phyloP scores from a whole-genome alignment of 2,888 invertebrate genomes.

The Eupithecia subfuscata region DNA sequence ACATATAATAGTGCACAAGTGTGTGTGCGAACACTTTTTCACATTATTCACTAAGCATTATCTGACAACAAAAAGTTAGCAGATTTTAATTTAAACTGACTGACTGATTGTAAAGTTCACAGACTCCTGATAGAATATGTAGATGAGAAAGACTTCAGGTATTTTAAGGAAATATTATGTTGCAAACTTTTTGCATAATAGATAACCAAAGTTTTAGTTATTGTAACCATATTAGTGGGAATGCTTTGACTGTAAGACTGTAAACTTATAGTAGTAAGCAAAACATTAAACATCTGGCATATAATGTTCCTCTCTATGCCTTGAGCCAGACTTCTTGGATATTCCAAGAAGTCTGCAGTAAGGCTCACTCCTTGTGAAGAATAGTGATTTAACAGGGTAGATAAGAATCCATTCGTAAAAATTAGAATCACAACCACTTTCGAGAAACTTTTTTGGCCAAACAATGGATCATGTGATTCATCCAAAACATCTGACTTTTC shows the following conservation, averaged over 20 bases:
- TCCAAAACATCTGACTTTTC: slow-evolving; percentile 56
- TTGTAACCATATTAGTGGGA: not conserved
- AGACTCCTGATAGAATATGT: not conserved
- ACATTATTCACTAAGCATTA: not conserved
- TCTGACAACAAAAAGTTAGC: not conserved
- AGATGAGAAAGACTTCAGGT: not conserved
- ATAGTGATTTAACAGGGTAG: too few relatives aligned
- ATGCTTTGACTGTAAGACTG: not conserved
- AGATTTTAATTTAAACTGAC: not conserved
- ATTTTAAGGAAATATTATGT: not conserved
- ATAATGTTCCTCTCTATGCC: not conserved
- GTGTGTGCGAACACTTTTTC: too few relatives aligned
- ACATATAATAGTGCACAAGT: too few relatives aligned
- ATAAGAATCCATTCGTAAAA: not conserved
- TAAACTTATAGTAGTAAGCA: too few relatives aligned
- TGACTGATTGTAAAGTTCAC: not conserved
- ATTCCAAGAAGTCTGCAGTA: not conserved
- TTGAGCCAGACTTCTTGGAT: too few relatives aligned
- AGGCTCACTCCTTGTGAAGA: slow-evolving; percentile 5
- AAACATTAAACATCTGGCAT: not conserved
- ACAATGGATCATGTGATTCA: slow-evolving; percentile 63
- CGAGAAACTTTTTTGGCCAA: slow-evolving; percentile 6
- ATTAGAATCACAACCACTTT: not conserved
- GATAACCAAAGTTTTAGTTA: not conserved
- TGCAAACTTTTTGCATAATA: not conserved